phyloP scores from a whole-genome alignment of 2,113 vertebrate species.

The Elachura formosa region DNA sequence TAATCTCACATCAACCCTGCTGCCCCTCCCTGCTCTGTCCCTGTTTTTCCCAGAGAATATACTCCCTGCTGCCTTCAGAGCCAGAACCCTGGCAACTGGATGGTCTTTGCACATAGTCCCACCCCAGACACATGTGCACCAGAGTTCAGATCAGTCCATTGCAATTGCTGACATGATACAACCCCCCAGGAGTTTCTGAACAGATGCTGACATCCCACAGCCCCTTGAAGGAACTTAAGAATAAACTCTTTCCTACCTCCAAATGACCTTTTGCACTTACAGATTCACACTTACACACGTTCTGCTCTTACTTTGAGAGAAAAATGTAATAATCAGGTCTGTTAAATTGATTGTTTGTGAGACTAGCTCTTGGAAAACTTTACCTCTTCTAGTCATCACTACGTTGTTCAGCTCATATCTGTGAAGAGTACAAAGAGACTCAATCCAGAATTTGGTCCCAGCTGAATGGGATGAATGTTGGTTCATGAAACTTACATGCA shows the following conservation, averaged over 20 bases:
- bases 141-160: background rate
- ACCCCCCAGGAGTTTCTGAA: background rate
- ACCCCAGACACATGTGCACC: fast-evolving
- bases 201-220: background rate
- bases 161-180: background rate
- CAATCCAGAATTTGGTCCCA: background rate
- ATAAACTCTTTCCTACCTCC: background rate
- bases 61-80: background rate
- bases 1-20: background rate
- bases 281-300: background rate
- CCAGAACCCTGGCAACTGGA: background rate
- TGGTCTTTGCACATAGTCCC: background rate
- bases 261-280: background rate
- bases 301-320: background rate
- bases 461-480: fast-evolving
- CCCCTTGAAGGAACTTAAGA: background rate
- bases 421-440: background rate
- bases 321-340: background rate
- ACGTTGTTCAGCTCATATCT: background rate
- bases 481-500: background rate
- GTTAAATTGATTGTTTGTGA: background rate
- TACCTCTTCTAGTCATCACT: background rate
- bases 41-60: background rate
- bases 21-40: background rate
- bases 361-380: background rate